Percentiles rank a stretch among this genome's conserved stretches.
These are phyloP conservation scores for Calycopis cecrops DNA, from an alignment of 1,140 invertebrate species.

Conservation along the genomic window DNA sequence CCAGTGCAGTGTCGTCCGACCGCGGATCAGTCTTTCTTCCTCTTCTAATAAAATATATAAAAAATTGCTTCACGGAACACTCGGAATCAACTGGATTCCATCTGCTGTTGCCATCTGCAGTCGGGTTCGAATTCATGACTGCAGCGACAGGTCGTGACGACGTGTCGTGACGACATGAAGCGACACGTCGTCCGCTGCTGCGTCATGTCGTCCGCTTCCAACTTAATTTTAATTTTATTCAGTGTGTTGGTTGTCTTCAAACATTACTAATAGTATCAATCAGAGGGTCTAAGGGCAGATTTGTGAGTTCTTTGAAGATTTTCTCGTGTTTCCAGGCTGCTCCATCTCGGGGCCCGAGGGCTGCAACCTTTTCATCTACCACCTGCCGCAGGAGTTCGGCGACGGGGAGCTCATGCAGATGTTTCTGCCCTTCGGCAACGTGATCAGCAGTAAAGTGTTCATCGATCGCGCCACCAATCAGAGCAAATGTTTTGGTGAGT, in stretches of 20 bases:
- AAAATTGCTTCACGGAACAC: no score
- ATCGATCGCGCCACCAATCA: conserved; percentile 99
- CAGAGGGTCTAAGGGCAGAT: conserved; percentile 63
- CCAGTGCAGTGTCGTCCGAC: no score
- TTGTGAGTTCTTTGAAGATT: conserved; percentile 78
- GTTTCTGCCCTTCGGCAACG: conserved; percentile 99
- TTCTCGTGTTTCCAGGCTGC: conserved; percentile 88
- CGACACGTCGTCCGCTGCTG: no score
- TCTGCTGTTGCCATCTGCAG: no score
- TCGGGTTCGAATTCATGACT: no score
- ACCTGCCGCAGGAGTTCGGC: conserved; percentile 99
- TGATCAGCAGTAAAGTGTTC: conserved; percentile 99
- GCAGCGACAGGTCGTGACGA: no score
- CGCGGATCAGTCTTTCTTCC: no score
- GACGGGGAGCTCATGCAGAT: conserved; percentile 99
- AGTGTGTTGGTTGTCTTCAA: conserved; percentile 2
- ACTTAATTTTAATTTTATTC: no score
- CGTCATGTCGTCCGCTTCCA: no score
- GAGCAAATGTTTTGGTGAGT: conserved; percentile 99
- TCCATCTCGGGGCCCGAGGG: conserved; percentile 98
- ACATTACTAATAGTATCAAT: conserved; percentile 28
- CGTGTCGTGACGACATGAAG: no score
- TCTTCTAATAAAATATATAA: no score
- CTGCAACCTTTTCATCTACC: conserved; percentile 99
- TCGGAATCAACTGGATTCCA: no score